Percentiles rank a stretch among this genome's conserved stretches.
These are phyloP conservation scores for Crocallis elinguaria DNA, from an alignment of 2,888 invertebrate genomes.

Conservation along the genomic window DNA sequence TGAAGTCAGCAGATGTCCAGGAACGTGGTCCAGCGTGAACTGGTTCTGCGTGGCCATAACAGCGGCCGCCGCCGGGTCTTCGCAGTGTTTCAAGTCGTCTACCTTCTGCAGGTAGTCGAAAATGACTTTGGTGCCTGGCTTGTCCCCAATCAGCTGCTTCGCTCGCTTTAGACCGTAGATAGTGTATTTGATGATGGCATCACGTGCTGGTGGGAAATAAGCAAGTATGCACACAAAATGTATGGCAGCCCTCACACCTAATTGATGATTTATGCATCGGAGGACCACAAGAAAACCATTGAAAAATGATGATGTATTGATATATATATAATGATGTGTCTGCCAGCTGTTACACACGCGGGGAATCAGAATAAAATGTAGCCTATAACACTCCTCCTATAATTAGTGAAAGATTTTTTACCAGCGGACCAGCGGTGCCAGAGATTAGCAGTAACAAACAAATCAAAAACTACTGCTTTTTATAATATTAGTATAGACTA, in stretches of 20 bases:
- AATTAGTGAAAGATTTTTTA: too few relatives aligned
- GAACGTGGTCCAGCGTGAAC: slow-evolving; percentile 88
- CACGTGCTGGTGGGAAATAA: slow-evolving; percentile 56
- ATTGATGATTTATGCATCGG: neutral
- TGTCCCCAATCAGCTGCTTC: slow-evolving; percentile 67
- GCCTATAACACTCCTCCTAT: too few relatives aligned
- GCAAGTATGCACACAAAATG: neutral
- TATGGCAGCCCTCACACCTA: neutral
- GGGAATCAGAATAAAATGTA: too few relatives aligned
- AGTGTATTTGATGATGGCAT: slow-evolving; percentile 79
- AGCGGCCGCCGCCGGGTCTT: slow-evolving; percentile 80
- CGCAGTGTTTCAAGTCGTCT: slow-evolving; percentile 77
- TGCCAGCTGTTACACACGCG: too few relatives aligned
- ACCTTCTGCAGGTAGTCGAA: slow-evolving; percentile 77
- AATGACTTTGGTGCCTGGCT: slow-evolving; percentile 65
- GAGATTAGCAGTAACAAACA: too few relatives aligned
- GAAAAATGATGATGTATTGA: too few relatives aligned
- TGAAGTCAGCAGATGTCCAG: slow-evolving; percentile 86
- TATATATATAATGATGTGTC: too few relatives aligned
- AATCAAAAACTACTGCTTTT: too few relatives aligned
- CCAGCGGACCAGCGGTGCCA: too few relatives aligned
- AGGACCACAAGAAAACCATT: too few relatives aligned
- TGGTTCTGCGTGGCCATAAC: slow-evolving; percentile 75
- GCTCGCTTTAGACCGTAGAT: slow-evolving; percentile 81
- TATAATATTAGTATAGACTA: too few relatives aligned